Evolutionary conservation across 2,888 invertebrate genomes (phyloP).

Genomic region (Dysmachus trigonus): DNA sequence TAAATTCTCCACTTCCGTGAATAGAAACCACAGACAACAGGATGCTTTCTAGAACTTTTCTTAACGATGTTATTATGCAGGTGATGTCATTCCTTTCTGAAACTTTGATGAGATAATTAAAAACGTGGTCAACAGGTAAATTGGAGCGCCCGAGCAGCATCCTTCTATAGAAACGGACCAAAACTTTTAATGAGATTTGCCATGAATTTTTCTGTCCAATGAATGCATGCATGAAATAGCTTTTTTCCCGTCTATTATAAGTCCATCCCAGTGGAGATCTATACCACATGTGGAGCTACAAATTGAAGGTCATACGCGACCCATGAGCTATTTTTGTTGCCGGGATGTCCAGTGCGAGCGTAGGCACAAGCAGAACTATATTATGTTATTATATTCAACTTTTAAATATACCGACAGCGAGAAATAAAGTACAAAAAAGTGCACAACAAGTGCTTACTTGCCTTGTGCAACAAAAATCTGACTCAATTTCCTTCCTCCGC

Average conservation of each 20-base stretch:
- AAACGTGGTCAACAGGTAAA: not conserved
- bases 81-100: not conserved
- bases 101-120: not conserved
- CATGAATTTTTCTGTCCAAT: not conserved
- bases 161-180: not conserved
- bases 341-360: not conserved
- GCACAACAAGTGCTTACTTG: not conserved
- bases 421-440: not conserved
- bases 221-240: not conserved
- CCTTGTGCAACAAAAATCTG: not conserved
- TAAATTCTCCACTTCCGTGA: not conserved
- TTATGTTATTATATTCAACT: not conserved
- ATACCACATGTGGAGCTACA: not conserved
- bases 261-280: not conserved
- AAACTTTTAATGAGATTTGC: not conserved
- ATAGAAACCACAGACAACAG: not conserved
- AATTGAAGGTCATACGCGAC: not conserved
- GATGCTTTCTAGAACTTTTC: not conserved
- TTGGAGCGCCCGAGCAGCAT: not conserved
- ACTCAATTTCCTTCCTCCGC: not conserved
- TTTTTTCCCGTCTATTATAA: not conserved
- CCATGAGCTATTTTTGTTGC: not conserved
- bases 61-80: not conserved
- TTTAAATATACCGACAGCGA: not conserved
- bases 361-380: not conserved